phyloP scores from a whole-genome alignment of 1,140 invertebrate species.

The Asobara japonica region DNA sequence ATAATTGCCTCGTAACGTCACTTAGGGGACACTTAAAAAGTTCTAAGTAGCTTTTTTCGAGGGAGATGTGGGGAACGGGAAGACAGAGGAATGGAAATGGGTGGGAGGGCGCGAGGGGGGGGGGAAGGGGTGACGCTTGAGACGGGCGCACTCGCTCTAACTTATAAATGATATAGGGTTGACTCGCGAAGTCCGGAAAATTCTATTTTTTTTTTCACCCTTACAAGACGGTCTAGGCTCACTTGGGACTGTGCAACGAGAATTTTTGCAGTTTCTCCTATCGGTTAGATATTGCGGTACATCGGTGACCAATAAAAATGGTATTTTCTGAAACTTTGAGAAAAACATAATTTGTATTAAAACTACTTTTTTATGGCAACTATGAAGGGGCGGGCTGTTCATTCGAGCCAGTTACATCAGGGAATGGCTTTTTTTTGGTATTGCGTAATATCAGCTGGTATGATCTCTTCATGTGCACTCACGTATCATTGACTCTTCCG shows the following conservation, averaged over 20 bases:
- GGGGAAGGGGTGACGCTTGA: background rate
- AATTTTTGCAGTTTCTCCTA: no score
- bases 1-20: constrained; percentile 53
- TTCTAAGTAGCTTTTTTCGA: constrained; percentile 51
- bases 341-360: no score
- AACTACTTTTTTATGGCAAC: no score
- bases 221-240: background rate
- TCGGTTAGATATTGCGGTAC: no score
- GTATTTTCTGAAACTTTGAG: no score
- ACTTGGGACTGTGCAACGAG: constrained; percentile 15
- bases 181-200: constrained; percentile 26
- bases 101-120: background rate
- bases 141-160: constrained; percentile 25
- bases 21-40: constrained; percentile 53
- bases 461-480: no score
- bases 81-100: background rate
- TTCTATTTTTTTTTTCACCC: constrained; percentile 10
- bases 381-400: no score
- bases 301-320: no score
- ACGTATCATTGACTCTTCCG: no score
- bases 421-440: no score
- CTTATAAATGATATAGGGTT: constrained; percentile 46
- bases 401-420: no score
- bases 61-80: background rate
- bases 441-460: no score